Evolutionary conservation across 2,797 vertebrate genomes (phyloP).

Genomic region (Enteromius paludinosus): DNA sequence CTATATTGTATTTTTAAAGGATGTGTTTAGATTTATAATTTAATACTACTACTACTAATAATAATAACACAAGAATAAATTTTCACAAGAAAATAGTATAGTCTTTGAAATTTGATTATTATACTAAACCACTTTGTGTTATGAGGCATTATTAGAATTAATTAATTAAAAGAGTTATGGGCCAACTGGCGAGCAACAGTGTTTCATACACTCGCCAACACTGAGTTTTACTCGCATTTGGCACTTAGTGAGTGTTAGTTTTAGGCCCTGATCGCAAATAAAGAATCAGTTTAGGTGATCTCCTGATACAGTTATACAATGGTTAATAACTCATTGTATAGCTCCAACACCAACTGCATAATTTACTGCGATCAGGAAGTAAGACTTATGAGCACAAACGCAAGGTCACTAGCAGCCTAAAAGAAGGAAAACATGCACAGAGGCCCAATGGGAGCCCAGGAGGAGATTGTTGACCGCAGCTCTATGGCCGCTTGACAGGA

Average conservation of each 20-base stretch:
- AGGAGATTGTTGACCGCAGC: conserved; percentile 31
- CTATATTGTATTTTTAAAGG: too few species aligned
- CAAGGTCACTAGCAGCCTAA: conserved; percentile 4
- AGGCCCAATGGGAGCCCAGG: neutral
- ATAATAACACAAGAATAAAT: too few species aligned
- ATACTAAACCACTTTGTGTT: neutral
- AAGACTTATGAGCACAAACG: neutral
- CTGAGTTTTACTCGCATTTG: neutral
- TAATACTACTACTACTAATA: too few species aligned
- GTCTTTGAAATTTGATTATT: neutral
- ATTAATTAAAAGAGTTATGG: neutral
- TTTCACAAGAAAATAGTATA: neutral
- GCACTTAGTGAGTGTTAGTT: neutral
- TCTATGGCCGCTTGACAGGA: conserved; percentile 5
- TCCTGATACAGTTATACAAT: neutral
- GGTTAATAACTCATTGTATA: neutral
- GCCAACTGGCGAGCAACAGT: neutral
- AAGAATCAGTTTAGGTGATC: neutral
- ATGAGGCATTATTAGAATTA: neutral
- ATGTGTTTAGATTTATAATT: too few species aligned
- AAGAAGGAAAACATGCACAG: conserved; percentile 13
- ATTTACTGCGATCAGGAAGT: neutral
- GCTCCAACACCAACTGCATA: neutral
- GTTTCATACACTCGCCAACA: neutral
- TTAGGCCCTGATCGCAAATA: neutral